Base-by-base conservation (phyloP, 2,113 vertebrate genomes). In the Phoenicopterus ruber region DNA sequence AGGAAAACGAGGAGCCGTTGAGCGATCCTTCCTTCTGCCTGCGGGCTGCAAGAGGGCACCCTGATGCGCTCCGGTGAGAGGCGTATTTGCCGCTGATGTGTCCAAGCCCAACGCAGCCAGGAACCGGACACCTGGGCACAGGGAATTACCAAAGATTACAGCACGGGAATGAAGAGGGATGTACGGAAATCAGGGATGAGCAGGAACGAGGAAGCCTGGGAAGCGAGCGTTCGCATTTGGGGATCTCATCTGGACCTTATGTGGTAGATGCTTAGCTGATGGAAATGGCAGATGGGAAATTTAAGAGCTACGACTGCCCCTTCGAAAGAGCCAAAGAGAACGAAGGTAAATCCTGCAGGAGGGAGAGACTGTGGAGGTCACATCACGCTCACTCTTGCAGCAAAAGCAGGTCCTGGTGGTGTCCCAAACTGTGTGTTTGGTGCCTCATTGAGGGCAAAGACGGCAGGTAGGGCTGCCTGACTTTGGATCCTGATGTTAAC, bases 81-180 rank as follows among this genome's bases (percentile, higher is more conserved):
- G 99, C 99, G 1, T 99, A 99, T 96, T 99, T 99, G 69, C 99
- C 99, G 0, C 99, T 99, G 97, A 99, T 99, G 97, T 99, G 99
- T 66, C 99, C 99, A 16, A 99, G 98, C 72, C 99, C 99, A 93
- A 99, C 99, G 1, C 99, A 99, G 65, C 99, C 99, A 5, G 99
- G 99, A 86, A 99, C 99, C 0, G 99, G 99, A 96, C 99, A 99
- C 97, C 99, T 99, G 89, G 34, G 93, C 78, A 93, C 66, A 76
- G 84, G 72, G 46, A 88, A 70, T 3, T 16, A 49, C 22, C 79
- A 78, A 24, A 2, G 47, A 25, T 86, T 52, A 87, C 38, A 69
- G 24, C 50, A 31, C 0, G 1, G 46, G 28, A 54, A 3, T 10
- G 26, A 31, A n/a, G 57, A 24, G 10, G 21, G 58, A 17, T 0